Evolutionary conservation across 2,797 vertebrate species (phyloP), one percentile per base, ranked within the genome.

Genomic region (Acanthopagrus latus): DNA sequence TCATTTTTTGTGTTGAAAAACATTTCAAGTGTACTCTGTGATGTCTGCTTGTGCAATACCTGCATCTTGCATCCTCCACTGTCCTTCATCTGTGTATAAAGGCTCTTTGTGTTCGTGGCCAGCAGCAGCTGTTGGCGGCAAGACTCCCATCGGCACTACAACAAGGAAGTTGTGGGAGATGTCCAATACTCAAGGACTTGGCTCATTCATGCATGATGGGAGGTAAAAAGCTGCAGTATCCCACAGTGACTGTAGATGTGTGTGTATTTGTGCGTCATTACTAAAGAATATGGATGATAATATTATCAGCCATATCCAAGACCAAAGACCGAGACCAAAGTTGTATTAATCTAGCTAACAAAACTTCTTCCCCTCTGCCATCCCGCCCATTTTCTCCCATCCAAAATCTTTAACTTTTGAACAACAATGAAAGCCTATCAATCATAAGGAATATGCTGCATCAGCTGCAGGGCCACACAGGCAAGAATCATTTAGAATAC

Each of bases 131-230:
- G 86, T 51, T 6, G 7, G n/a, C 81, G 73, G 51, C 43, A 65
- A 62, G 71, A 84, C 89, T 88, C 78, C 83, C 82, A 38, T 16
- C n/a, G 2, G 50, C 9, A 51, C 58, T 27, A 59, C 23, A 12
- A 68, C 23, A 10, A 68, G 67, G 56, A 78, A 77, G 76, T 69
- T 59, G 82, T 86, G 88, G 76, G 86, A 90, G 82, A 78, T 0
- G n/a, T 69, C 78, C 67, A 51, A 57, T 47, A 25, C 71, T 90
- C 90, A 93, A 91, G 86, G 89, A 83, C 90, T 87, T 23, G 0
- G 7, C 27, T 78, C 58, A 48, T 70, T 82, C 55, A 59, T 51
- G n/a, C 21, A n/a, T 7, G 16, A 23, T 1, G 17, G 17, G 44
- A 52, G 29, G 33, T 60, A 21, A 11, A 38, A 68, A 23, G 38